Evolutionary conservation across 2,888 invertebrate genomes (phyloP).

Genomic region (Ophraella communa): DNA sequence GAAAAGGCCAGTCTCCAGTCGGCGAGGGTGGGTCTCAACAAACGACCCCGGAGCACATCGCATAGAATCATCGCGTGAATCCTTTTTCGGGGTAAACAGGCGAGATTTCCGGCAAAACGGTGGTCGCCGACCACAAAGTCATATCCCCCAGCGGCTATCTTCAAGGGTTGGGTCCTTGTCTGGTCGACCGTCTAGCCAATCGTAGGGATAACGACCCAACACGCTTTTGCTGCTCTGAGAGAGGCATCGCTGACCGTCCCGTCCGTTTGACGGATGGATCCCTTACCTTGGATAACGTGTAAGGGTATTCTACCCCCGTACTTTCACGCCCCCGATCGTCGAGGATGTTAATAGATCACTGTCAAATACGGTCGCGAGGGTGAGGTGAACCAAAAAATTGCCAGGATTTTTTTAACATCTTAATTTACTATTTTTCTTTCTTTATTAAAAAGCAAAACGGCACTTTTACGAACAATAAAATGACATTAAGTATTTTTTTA

Average conservation of each 20-base stretch:
- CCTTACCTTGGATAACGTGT: constrained; percentile 53
- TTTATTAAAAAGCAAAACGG: not conserved
- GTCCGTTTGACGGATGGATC: constrained; percentile 45
- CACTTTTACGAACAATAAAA: not conserved
- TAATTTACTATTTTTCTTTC: not conserved
- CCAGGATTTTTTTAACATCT: not conserved
- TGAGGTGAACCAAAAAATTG: constrained; percentile 10
- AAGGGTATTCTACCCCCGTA: constrained; percentile 40
- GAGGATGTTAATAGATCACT: constrained; percentile 43
- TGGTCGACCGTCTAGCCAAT: constrained; percentile 54
- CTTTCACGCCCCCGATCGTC: constrained; percentile 44
- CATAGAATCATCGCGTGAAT: constrained; percentile 47
- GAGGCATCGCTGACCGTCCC: constrained; percentile 38
- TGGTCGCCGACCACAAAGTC: constrained; percentile 46
- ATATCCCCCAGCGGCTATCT: constrained; percentile 54
- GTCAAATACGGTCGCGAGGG: constrained; percentile 36
- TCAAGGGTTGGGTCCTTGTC: constrained; percentile 42
- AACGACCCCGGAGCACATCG: constrained; percentile 19
- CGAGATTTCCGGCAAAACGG: constrained; percentile 50
- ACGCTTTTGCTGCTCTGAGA: constrained; percentile 41
- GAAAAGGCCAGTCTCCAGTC: constrained; percentile 14
- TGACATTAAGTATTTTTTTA: no score
- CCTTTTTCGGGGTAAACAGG: constrained; percentile 54
- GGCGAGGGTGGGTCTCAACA: not conserved
- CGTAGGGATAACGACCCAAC: constrained; percentile 35